A percentile compares a stretch with the other conserved stretches of the same genome.
These are phyloP conservation scores for Synergus umbraculus DNA, from an alignment of 2,888 invertebrate genomes.

Conservation along the genomic window DNA sequence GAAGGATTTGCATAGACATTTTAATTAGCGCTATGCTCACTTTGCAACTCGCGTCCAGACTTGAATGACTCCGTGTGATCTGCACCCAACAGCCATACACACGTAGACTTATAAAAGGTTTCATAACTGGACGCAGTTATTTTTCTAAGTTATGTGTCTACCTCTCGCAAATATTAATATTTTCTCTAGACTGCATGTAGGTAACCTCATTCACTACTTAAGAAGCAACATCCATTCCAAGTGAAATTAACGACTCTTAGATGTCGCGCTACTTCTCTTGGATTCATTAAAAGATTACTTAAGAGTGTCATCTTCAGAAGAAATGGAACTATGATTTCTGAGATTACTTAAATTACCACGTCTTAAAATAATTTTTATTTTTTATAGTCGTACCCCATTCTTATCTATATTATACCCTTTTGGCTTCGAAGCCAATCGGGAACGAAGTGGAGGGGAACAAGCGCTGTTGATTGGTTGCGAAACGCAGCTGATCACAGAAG, in stretches of 20 bases:
- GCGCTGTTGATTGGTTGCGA: no score
- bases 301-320: no score
- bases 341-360: no score
- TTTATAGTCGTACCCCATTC: no score
- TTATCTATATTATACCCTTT: no score
- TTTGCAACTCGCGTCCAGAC: neutral
- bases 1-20: conserved; percentile 61
- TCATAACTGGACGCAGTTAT: conserved; percentile 27
- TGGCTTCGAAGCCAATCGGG: no score
- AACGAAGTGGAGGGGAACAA: no score
- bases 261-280: no score
- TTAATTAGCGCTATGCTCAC: conserved; percentile 59
- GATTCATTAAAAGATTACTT: no score
- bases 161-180: neutral
- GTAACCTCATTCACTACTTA: neutral
- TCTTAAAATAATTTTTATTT: no score
- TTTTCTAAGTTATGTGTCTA: conserved; percentile 32
- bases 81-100: neutral
- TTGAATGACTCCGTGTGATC: neutral
- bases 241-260: neutral
- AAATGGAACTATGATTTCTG: no score
- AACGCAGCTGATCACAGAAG: no score
- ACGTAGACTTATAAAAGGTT: neutral
- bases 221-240: neutral
- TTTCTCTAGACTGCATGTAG: neutral